phyloP scores from a whole-genome alignment of 1,140 invertebrate genomes.

The Diploscapter pachys region DNA sequence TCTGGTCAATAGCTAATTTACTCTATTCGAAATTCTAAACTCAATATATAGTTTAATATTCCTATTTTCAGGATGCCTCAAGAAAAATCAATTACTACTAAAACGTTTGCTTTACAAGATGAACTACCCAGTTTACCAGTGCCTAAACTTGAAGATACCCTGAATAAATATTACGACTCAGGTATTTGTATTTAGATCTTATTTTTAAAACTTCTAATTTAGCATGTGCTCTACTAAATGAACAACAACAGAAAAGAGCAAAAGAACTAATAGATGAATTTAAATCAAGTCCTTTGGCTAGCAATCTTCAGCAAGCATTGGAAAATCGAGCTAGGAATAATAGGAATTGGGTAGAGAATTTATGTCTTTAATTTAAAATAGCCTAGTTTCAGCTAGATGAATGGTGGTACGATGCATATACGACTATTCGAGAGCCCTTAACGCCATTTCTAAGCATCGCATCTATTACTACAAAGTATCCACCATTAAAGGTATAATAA shows the following conservation, averaged over 20 bases:
- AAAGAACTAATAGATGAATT: conserved; percentile 36
- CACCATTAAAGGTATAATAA: no score
- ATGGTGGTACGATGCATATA: conserved; percentile 42
- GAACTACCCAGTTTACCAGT: conserved; percentile 29
- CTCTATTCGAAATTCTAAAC: no score
- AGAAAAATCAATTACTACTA: no score
- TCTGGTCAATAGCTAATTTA: no score
- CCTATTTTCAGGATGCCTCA: no score
- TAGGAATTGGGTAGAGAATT: conserved; percentile 35
- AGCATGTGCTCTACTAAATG: conserved; percentile 23
- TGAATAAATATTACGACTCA: conserved; percentile 29
- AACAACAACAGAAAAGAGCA: conserved; percentile 18
- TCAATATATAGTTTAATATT: no score
- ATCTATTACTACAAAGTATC: neutral
- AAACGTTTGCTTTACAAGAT: conserved; percentile 27
- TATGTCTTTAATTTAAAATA: neutral
- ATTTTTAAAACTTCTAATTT: neutral
- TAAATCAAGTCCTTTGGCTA: conserved; percentile 11
- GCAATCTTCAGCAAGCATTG: conserved; percentile 23
- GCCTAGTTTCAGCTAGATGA: conserved; percentile 31
- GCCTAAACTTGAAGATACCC: conserved; percentile 31
- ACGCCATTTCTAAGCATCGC: conserved; percentile 19
- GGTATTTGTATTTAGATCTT: neutral
- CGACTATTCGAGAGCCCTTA: conserved; percentile 28
- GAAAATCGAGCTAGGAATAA: conserved; percentile 27